A percentile compares a stretch with the other conserved stretches of the same genome.
Conservation (phyloP, 1,140 invertebrate species). For the Lepidotrigona ventralis region DNA sequence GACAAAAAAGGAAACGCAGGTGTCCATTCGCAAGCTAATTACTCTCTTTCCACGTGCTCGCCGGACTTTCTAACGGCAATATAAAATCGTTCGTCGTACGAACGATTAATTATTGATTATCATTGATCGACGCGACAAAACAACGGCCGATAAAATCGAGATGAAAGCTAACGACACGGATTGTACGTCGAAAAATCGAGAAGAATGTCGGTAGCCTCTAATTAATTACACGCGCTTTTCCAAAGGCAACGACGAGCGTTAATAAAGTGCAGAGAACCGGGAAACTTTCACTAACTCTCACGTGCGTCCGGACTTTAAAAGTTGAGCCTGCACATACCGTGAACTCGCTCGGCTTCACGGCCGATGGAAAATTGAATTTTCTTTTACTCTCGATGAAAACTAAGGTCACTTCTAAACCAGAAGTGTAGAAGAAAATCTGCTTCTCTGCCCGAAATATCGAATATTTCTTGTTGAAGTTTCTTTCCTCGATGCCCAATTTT, state of each 20-base stretch:
- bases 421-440: slow-evolving; percentile 84
- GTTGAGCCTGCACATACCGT: slow-evolving; percentile 8
- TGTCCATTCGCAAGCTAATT: background rate
- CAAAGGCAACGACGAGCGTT: slow-evolving; percentile 21
- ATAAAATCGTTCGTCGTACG: background rate
- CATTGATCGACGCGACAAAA: background rate
- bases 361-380: slow-evolving; percentile 11
- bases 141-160: slow-evolving; percentile 16
- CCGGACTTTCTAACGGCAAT: slow-evolving; percentile 25
- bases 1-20: background rate
- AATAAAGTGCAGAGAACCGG: slow-evolving; percentile 44
- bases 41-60: too few relatives aligned
- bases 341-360: slow-evolving; percentile 13
- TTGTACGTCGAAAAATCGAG: slow-evolving; percentile 8
- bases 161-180: slow-evolving; percentile 39
- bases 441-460: slow-evolving; percentile 99
- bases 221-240: slow-evolving; percentile 42
- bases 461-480: slow-evolving; percentile 97
- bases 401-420: background rate
- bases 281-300: slow-evolving; percentile 56
- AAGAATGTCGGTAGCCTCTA: slow-evolving; percentile 46
- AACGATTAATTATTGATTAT: background rate
- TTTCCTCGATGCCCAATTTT: slow-evolving; percentile 96
- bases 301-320: slow-evolving; percentile 18
- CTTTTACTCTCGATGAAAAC: background rate